phyloP scores from a whole-genome alignment of 2,888 invertebrate species.

The Craniophora ligustri region DNA sequence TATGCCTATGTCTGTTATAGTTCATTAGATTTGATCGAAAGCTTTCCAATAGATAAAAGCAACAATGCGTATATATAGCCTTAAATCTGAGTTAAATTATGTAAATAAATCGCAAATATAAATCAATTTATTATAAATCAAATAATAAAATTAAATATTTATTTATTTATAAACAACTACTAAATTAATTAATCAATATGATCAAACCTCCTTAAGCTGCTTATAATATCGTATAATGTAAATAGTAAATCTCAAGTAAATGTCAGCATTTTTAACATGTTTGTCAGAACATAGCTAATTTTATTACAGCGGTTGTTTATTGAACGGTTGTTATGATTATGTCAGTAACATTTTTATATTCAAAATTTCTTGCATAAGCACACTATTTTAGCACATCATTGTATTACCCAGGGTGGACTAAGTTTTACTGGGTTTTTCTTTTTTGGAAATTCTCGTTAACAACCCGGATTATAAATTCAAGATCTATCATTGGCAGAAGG shows the following conservation, averaged over 20 bases:
- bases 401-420: too few relatives aligned
- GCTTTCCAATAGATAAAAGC: slow-evolving; percentile 41
- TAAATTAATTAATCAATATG: too few relatives aligned
- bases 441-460: too few relatives aligned
- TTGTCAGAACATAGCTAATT: background rate
- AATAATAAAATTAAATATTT: too few relatives aligned
- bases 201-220: too few relatives aligned
- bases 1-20: slow-evolving; percentile 38
- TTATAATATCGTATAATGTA: too few relatives aligned
- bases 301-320: background rate
- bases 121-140: slow-evolving; percentile 1
- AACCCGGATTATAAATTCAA: too few relatives aligned
- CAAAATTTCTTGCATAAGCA: background rate
- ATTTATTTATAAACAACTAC: too few relatives aligned
- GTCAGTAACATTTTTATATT: background rate
- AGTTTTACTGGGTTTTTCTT: too few relatives aligned
- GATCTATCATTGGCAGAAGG: too few relatives aligned
- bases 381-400: background rate
- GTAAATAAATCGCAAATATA: slow-evolving; percentile 9
- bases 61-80: slow-evolving; percentile 6
- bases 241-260: background rate
- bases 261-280: background rate
- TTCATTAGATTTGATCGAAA: slow-evolving; percentile 47
- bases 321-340: background rate
- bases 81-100: background rate